phyloP scores from a whole-genome alignment of 2,888 invertebrate genomes.

The Tanaodytes sp. region DNA sequence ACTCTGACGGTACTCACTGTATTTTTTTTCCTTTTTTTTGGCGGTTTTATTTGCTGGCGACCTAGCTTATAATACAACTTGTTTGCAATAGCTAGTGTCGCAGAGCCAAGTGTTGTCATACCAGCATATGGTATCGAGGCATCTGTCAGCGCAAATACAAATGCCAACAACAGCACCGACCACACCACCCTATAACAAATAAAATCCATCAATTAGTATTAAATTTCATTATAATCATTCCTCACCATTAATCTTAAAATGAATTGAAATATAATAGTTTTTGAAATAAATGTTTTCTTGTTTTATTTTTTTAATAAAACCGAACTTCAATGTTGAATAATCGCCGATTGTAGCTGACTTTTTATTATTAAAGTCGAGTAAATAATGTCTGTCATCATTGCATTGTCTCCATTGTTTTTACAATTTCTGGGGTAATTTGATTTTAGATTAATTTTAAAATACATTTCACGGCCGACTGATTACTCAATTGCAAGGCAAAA shows the following conservation, averaged over 20 bases:
- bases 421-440: no score
- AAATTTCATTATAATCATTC: no score
- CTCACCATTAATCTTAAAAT: no score
- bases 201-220: no score
- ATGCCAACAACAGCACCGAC: constrained; percentile 64
- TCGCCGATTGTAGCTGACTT: no score
- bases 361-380: no score
- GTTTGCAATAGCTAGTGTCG: constrained; percentile 71
- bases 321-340: neutral
- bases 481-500: constrained; percentile 54
- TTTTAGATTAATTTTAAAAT: constrained; percentile 27
- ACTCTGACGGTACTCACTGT: no score
- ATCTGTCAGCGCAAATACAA: constrained; percentile 59
- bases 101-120: constrained; percentile 70
- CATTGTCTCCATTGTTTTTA: no score
- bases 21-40: no score
- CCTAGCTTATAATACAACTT: no score
- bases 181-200: constrained; percentile 72
- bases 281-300: neutral
- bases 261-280: neutral
- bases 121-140: constrained; percentile 63
- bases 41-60: no score
- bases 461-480: constrained; percentile 51
- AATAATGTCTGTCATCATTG: no score
- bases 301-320: neutral